Conservation (phyloP, 2,113 vertebrate genomes). For the Sebastes schlegelii region DNA sequence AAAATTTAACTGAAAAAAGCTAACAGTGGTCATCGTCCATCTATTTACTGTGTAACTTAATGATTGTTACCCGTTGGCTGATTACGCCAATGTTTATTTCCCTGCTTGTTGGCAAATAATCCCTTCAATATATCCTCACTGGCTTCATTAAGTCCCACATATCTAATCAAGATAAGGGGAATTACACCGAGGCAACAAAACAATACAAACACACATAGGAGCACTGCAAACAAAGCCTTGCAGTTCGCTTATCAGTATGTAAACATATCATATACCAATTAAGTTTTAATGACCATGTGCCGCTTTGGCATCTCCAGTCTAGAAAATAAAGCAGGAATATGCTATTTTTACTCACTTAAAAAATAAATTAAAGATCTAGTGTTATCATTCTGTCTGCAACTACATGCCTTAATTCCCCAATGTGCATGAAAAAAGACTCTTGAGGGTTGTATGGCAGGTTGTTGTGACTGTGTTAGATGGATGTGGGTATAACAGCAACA, state of each 20-base stretch:
- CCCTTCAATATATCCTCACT: slow-evolving; percentile 27
- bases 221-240: slow-evolving; percentile 33
- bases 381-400: neutral
- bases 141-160: slow-evolving; percentile 57
- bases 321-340: neutral
- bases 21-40: neutral
- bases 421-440: neutral
- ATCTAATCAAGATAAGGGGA: slow-evolving; percentile 62
- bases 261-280: slow-evolving; percentile 36
- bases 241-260: slow-evolving; percentile 25
- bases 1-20: too few species aligned
- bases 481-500: neutral
- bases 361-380: neutral
- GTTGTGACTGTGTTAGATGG: slow-evolving; percentile 8
- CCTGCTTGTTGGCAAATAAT: slow-evolving; percentile 44
- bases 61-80: slow-evolving; percentile 48
- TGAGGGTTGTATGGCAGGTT: neutral
- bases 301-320: neutral
- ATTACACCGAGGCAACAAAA: slow-evolving; percentile 51
- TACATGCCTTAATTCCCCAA: slow-evolving; percentile 5
- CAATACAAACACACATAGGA: slow-evolving; percentile 53
- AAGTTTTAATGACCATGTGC: neutral
- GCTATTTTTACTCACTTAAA: neutral
- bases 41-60: slow-evolving; percentile 4
- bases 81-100: slow-evolving; percentile 44